These are phyloP conservation scores for Lasioglossum lativentre DNA, from an alignment of 2,888 invertebrate species.

Conservation along the genomic window DNA sequence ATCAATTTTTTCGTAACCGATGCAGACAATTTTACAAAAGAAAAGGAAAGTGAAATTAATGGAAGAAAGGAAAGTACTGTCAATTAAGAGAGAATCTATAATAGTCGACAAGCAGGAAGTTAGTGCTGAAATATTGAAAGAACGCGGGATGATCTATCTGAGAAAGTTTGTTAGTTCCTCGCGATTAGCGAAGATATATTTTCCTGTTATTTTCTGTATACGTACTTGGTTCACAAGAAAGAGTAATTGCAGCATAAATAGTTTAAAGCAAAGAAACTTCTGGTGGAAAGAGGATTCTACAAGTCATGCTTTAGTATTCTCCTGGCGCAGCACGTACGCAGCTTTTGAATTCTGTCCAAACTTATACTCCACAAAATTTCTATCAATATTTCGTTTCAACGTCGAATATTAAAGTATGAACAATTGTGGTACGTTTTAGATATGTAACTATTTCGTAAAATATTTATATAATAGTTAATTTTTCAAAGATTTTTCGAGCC, in stretches of 20 bases:
- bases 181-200: neutral
- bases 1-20: too few species aligned
- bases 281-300: neutral
- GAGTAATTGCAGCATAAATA: neutral
- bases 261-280: constrained; percentile 8
- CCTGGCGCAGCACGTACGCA: neutral
- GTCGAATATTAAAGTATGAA: neutral
- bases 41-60: neutral
- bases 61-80: neutral
- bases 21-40: too few species aligned
- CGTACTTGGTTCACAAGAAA: neutral
- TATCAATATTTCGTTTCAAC: constrained; percentile 11
- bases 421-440: too few species aligned
- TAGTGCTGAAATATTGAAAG: neutral
- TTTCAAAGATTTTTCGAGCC: too few species aligned
- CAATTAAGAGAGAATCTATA: neutral
- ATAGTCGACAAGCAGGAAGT: neutral
- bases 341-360: constrained; percentile 10
- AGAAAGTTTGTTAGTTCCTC: neutral
- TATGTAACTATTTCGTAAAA: neutral
- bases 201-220: neutral
- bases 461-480: too few species aligned
- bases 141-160: neutral
- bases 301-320: neutral
- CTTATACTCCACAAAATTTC: neutral